These are phyloP conservation scores for Leucopternis melanops DNA, from an alignment of 2,113 vertebrate genomes.

Conservation along the genomic window DNA sequence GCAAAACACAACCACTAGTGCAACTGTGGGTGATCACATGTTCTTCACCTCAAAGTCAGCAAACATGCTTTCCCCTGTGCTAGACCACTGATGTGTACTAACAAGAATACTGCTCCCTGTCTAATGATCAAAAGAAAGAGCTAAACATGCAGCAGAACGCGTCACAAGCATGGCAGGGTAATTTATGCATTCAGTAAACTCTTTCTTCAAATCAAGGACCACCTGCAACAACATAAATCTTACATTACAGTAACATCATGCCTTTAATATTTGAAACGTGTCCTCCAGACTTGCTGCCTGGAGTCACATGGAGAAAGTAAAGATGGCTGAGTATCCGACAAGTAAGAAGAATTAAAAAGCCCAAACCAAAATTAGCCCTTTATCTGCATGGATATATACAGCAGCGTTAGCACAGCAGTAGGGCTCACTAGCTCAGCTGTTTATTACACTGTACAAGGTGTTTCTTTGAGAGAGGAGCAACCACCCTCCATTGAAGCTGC, in stretches of 20 bases:
- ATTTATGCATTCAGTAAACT: background rate
- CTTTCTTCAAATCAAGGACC: background rate
- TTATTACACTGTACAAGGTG: background rate
- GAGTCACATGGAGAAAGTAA: background rate
- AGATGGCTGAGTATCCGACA: background rate
- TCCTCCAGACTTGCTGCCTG: background rate
- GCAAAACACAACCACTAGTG: background rate
- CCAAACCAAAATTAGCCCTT: background rate
- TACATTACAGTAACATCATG: background rate
- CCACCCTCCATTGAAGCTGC: background rate
- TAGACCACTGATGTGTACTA: too few species aligned
- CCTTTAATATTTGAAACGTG: background rate
- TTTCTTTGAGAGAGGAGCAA: background rate
- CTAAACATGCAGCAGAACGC: background rate
- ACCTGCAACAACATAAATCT: background rate
- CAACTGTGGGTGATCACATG: accelerated
- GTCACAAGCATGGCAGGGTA: accelerated
- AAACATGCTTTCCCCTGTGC: background rate
- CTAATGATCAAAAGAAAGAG: background rate
- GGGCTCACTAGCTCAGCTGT: background rate
- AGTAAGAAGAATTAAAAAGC: background rate
- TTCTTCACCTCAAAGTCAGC: background rate
- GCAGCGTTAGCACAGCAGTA: accelerated
- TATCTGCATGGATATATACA: background rate
- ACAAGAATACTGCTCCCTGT: background rate